Conservation (phyloP, 1,140 invertebrate species). For the Drosophila saltans region DNA sequence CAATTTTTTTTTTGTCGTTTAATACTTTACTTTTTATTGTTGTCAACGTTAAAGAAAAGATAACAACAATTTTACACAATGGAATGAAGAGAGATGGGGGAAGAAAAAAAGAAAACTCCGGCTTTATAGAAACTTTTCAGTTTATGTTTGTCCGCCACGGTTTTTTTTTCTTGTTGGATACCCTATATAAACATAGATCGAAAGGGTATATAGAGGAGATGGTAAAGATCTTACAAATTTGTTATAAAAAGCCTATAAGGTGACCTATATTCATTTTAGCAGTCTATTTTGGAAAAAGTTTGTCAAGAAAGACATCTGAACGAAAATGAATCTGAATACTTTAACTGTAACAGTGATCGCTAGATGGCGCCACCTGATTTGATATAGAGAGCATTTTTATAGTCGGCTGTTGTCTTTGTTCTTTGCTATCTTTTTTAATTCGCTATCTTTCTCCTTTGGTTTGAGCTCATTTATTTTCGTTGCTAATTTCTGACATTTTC, state of each 20-base stretch:
- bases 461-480: constrained; percentile 73
- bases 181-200: not conserved
- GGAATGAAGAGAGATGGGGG: constrained; percentile 24
- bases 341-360: no score
- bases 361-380: not conserved
- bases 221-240: no score
- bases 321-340: no score
- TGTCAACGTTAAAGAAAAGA: constrained; percentile 39
- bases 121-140: constrained; percentile 40
- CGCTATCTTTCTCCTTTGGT: not conserved
- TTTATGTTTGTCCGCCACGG: not conserved
- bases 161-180: not conserved
- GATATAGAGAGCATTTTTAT: not conserved
- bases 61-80: constrained; percentile 58
- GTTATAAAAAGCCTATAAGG: no score
- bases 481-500: constrained; percentile 76
- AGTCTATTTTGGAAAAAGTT: no score
- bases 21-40: constrained; percentile 36
- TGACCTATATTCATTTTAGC: no score
- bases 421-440: not conserved
- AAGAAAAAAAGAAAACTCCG: constrained; percentile 16
- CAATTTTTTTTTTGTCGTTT: constrained; percentile 49
- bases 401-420: not conserved
- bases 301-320: no score
- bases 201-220: not conserved